Percentiles rank a stretch among this genome's conserved stretches.
phyloP scores from a whole-genome alignment of 1,140 invertebrate genomes.

The Harpegnathos saltator region DNA sequence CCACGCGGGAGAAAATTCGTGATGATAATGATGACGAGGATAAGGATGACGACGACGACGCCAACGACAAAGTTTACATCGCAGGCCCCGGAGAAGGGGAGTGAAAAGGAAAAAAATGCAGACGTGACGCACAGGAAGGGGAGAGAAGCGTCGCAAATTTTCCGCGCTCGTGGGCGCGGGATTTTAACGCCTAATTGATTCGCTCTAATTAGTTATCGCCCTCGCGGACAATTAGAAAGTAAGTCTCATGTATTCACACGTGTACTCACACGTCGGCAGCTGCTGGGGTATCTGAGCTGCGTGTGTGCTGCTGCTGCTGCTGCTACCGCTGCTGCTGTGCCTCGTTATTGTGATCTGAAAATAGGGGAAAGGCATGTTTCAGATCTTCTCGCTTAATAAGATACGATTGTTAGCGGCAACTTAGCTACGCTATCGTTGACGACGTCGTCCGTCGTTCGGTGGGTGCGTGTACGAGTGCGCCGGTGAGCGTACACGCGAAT shows the following conservation, averaged over 20 bases:
- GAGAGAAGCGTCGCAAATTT: conserved; percentile 1
- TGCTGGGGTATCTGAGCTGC: conserved; percentile 82
- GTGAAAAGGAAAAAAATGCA: not conserved
- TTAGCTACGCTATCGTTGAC: conserved; percentile 25
- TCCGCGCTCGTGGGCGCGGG: conserved; percentile 19
- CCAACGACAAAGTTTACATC: not conserved
- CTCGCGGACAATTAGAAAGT: conserved; percentile 74
- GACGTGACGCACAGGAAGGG: too few species aligned
- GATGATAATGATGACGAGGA: too few species aligned
- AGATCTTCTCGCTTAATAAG: conserved; percentile 60
- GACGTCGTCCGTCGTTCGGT: not conserved
- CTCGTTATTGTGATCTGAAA: conserved; percentile 83
- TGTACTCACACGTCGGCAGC: conserved; percentile 81
- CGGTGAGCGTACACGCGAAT: too few species aligned
- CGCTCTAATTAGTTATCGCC: conserved; percentile 71
- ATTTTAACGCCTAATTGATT: conserved; percentile 40
- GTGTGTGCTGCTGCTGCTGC: conserved; percentile 75
- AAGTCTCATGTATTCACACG: conserved; percentile 8
- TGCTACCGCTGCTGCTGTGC: conserved; percentile 76
- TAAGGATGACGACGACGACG: too few species aligned
- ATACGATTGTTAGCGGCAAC: conserved; percentile 53
- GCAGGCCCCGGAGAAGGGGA: too few species aligned
- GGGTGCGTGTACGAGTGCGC: too few species aligned
- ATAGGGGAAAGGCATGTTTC: conserved; percentile 67
- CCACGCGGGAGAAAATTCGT: conserved; percentile 51